Base-by-base conservation (phyloP, 2,113 vertebrate species). In the Scophthalmus maximus region DNA sequence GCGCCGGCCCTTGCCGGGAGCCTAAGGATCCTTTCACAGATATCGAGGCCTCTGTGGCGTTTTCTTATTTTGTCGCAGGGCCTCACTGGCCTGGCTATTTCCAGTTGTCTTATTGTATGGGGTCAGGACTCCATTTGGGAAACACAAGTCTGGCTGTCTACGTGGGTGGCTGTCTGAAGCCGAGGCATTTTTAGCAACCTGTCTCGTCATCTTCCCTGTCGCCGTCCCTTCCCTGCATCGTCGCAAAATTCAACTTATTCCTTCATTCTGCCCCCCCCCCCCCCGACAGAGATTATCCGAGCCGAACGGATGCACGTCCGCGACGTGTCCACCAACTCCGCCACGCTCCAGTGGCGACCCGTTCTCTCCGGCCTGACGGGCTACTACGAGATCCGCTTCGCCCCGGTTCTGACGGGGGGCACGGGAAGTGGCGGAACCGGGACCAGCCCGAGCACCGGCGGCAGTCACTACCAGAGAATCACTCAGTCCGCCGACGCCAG, bases 321-420 rank as follows among this genome's bases (percentile, higher is more conserved):
- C 0, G 94, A 98, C 0, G 25, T 99, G 77, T 93, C 96, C 14
- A 87, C 95, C 0, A 93, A 73, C 68, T 81, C 95, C 11, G 95
- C 97, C 82, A 93, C 66, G 0, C 91, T 99, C 70, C 32, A 86
- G 29, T 99, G 97, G 97, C 95, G 96, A 0, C 57, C 93, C 0
- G 91, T 98, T 40, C 87, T 98, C 55, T 80, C 82, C 0, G 94
- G 93, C 8, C 36, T 88, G 76, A 91, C 46, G 0, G 96, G 95
- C 8, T 82, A 83, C 88, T 99, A 98, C 23, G 89, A 95, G 70
- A 76, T 99, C 44, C 94, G 95, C 8, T 94, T 95, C 0, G 74
- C 75, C 34, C 93, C 93, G 0, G 25, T 82, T 51, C 73, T 18
- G 5, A 81, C 83, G 0, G 86, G 79, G 20, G 76, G 49, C 15